These are phyloP conservation scores for Acanthosepion pharaonis DNA, from an alignment of 2,888 invertebrate genomes.

Conservation along the genomic window DNA sequence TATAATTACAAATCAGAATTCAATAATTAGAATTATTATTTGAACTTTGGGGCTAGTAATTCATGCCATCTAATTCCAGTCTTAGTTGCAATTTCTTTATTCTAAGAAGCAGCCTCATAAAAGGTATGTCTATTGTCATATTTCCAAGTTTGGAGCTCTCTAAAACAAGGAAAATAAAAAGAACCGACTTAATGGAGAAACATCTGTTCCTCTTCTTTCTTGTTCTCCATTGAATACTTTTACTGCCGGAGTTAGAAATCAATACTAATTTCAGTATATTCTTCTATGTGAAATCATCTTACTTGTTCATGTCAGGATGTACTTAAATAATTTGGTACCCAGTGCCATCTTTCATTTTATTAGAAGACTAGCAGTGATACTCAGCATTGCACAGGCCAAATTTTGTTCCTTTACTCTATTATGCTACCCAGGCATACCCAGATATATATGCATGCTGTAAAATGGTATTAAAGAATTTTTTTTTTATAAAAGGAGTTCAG, in stretches of 20 bases:
- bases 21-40: neutral
- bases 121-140: neutral
- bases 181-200: neutral
- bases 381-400: no score
- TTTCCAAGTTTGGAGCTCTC: neutral
- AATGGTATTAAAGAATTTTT: no score
- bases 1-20: neutral
- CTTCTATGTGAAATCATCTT: neutral
- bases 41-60: neutral
- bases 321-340: neutral
- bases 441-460: no score
- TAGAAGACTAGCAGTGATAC: no score
- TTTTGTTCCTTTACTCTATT: no score
- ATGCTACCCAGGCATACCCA: no score
- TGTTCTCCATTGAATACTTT: neutral
- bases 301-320: neutral
- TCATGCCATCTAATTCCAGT: neutral
- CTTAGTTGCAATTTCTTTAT: neutral
- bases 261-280: neutral
- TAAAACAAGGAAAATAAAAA: neutral
- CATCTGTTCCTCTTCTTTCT: neutral
- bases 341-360: no score
- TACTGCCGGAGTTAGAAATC: neutral
- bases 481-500: no score
- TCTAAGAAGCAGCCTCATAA: neutral